Percentiles rank a stretch among this genome's conserved stretches.
phyloP scores from a whole-genome alignment of 2,888 invertebrate genomes.

The Nowickia ferox region DNA sequence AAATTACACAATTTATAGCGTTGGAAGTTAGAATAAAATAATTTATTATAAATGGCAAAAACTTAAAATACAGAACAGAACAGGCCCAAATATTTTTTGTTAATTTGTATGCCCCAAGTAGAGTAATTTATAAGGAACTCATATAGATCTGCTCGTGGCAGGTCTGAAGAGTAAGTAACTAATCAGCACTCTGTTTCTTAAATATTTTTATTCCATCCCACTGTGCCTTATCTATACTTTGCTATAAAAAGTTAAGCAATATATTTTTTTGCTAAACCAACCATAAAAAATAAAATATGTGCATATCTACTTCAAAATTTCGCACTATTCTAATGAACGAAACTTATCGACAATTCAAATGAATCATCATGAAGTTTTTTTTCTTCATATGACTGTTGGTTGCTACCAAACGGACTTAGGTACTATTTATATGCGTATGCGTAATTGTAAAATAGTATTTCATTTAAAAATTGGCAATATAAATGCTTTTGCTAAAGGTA shows the following conservation, averaged over 20 bases:
- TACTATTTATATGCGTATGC: slow-evolving; percentile 34
- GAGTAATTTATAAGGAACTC: no score
- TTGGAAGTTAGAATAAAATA: no score
- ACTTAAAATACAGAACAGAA: no score
- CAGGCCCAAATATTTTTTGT: no score
- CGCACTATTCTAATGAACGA: slow-evolving; percentile 33
- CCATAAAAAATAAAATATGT: not conserved
- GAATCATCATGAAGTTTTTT: slow-evolving; percentile 43
- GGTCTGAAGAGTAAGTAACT: no score
- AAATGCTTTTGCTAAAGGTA: slow-evolving; percentile 36
- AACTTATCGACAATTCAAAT: slow-evolving; percentile 20
- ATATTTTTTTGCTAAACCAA: slow-evolving; percentile 12
- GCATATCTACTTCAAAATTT: not conserved
- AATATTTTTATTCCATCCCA: not conserved
- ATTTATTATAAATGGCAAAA: no score
- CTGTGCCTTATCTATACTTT: not conserved
- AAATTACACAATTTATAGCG: no score
- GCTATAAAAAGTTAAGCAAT: not conserved
- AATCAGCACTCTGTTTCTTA: not conserved
- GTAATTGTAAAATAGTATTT: slow-evolving; percentile 27
- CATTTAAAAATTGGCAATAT: slow-evolving; percentile 38
- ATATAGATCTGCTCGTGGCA: no score
- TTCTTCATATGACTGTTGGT: not conserved
- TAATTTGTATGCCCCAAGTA: no score
- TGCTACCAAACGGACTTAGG: not conserved